Conservation (phyloP, 2,113 vertebrate species). For the Channa argus region DNA sequence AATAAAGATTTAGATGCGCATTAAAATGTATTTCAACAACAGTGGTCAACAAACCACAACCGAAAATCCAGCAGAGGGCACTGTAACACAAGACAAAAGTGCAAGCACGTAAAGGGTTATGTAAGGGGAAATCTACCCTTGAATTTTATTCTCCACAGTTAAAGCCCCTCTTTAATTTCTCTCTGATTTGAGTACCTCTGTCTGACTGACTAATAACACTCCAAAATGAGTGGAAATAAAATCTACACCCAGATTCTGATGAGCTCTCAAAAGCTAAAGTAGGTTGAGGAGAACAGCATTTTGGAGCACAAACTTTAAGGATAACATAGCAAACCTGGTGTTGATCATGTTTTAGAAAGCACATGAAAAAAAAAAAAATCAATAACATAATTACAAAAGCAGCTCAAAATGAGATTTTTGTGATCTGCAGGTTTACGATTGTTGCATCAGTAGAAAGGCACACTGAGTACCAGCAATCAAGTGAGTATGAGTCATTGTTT, state of each 20-base stretch:
- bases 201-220: neutral
- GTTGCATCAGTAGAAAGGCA: neutral
- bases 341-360: neutral
- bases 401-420: neutral
- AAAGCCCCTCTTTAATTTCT: neutral
- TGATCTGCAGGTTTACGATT: neutral
- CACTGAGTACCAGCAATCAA: neutral
- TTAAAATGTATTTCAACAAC: neutral
- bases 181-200: neutral
- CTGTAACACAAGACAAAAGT: constrained; percentile 18
- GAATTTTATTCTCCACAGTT: constrained; percentile 2
- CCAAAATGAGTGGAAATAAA: neutral
- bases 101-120: neutral
- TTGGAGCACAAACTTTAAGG: neutral
- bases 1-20: neutral
- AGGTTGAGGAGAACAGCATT: neutral
- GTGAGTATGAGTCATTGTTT: constrained; percentile 23
- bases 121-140: constrained; percentile 9
- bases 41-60: neutral
- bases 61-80: constrained; percentile 55
- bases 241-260: neutral
- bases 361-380: neutral
- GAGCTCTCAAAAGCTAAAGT: neutral
- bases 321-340: neutral
- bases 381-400: neutral